Evolutionary conservation across 2,113 vertebrate genomes (phyloP).

Genomic region (Nycticebus coucang): DNA sequence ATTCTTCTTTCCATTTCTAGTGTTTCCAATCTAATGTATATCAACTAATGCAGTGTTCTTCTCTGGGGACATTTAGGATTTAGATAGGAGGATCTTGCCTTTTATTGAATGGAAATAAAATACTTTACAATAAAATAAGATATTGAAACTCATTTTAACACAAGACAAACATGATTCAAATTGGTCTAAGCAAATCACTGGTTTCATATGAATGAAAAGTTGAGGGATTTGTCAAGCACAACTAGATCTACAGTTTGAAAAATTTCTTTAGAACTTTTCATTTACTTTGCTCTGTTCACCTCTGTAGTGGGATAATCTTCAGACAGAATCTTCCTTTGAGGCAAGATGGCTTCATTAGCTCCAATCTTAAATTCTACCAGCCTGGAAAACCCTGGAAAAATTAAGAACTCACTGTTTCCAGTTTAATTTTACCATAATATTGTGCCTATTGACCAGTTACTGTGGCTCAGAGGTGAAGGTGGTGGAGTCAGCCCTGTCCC

Average conservation of each 20-base stretch:
- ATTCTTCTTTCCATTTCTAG: not conserved
- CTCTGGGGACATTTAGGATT: not conserved
- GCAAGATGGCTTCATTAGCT: not conserved
- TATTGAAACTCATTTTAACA: not conserved
- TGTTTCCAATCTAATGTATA: not conserved
- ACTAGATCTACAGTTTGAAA: not conserved
- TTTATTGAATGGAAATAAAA: not conserved
- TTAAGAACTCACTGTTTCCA: not conserved
- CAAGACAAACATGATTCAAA: not conserved
- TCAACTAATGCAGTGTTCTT: not conserved
- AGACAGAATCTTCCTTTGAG: not conserved
- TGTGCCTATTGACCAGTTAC: not conserved
- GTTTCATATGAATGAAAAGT: not conserved
- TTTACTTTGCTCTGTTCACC: not conserved
- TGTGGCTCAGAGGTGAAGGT: not conserved
- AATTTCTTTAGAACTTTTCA: not conserved
- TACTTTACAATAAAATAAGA: slow-evolving; percentile 11
- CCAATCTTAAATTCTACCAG: not conserved
- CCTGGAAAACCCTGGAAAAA: not conserved
- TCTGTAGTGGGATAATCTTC: not conserved
- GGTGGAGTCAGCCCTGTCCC: no score
- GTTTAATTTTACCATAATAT: not conserved
- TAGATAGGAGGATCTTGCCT: not conserved
- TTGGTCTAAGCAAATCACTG: not conserved
- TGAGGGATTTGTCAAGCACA: not conserved